Percentiles rank a stretch among this genome's conserved stretches.
Conservation (phyloP, 2,797 vertebrate genomes). For the Arremon aurantiirostris region DNA sequence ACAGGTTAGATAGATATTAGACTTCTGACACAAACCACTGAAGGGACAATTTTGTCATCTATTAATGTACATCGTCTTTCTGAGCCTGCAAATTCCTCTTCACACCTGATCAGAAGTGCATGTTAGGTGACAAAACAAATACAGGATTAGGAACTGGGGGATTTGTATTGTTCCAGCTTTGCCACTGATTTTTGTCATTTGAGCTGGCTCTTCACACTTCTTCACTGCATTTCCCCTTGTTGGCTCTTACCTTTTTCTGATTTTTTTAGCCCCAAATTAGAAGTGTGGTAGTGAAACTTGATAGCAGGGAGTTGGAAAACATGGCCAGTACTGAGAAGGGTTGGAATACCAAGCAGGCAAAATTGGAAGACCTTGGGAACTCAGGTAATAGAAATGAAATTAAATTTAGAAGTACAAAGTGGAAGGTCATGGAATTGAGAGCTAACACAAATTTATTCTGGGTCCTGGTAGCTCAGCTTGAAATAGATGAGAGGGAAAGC, state of each 20-base stretch:
- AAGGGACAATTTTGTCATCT: not conserved
- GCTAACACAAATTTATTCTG: slow-evolving; percentile 38
- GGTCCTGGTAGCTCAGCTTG: slow-evolving; percentile 17
- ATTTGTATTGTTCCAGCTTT: not conserved
- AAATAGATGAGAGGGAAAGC: slow-evolving; percentile 34
- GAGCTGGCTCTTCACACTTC: not conserved
- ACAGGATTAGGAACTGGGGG: not conserved
- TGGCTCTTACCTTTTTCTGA: not conserved
- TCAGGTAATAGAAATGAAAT: slow-evolving; percentile 57
- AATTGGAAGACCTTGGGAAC: slow-evolving; percentile 30
- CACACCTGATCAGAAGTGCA: not conserved
- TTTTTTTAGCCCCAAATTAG: not conserved
- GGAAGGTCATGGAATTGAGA: slow-evolving; percentile 45
- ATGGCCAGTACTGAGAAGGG: not conserved
- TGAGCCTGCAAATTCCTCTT: not conserved
- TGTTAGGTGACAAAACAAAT: not conserved
- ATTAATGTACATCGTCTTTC: not conserved
- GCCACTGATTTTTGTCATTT: not conserved
- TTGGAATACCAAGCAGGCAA: slow-evolving; percentile 31
- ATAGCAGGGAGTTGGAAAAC: not conserved
- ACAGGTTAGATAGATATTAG: not conserved
- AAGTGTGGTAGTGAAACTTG: not conserved
- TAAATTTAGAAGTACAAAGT: slow-evolving; percentile 52
- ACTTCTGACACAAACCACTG: not conserved
- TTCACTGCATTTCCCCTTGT: not conserved